Conservation (phyloP, 2,797 vertebrate species). For the Clarias pachynema region DNA sequence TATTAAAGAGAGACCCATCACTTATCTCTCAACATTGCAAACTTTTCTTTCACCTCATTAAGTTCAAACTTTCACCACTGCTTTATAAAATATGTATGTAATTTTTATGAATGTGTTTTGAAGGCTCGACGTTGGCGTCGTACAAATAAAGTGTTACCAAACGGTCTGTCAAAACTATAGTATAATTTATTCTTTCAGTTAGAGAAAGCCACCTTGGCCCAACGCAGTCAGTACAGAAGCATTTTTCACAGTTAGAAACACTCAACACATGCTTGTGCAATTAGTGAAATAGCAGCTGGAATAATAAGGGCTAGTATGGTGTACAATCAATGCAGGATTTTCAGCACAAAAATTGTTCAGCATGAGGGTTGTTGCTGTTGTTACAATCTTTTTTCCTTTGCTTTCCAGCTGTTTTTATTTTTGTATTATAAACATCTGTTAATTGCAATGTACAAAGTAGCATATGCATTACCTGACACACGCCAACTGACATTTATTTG, state of each 20-base stretch:
- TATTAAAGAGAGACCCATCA: not conserved
- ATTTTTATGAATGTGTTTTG: conserved; percentile 11
- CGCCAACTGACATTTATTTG: not conserved
- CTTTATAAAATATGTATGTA: not conserved
- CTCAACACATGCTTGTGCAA: not conserved
- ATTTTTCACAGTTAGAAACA: conserved; percentile 10
- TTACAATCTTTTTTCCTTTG: conserved; percentile 30
- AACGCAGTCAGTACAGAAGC: not conserved
- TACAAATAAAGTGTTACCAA: not conserved
- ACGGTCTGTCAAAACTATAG: not conserved
- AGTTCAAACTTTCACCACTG: not conserved
- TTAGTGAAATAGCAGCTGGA: conserved; percentile 4
- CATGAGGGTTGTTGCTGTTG: not conserved
- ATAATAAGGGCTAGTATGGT: not conserved
- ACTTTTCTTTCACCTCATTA: not conserved
- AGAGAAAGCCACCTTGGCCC: not conserved
- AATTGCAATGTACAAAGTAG: conserved; percentile 14
- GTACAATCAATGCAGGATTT: not conserved
- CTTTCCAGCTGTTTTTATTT: conserved; percentile 36
- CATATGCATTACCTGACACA: conserved; percentile 20
- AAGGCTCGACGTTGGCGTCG: not conserved
- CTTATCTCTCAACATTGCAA: not conserved
- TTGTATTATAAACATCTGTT: conserved; percentile 6
- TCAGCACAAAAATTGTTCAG: not conserved
- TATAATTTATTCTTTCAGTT: not conserved